Evolutionary conservation across 2,113 vertebrate genomes (phyloP), one percentile per base, ranked within the genome.

Genomic region (Piprites chloris): DNA sequence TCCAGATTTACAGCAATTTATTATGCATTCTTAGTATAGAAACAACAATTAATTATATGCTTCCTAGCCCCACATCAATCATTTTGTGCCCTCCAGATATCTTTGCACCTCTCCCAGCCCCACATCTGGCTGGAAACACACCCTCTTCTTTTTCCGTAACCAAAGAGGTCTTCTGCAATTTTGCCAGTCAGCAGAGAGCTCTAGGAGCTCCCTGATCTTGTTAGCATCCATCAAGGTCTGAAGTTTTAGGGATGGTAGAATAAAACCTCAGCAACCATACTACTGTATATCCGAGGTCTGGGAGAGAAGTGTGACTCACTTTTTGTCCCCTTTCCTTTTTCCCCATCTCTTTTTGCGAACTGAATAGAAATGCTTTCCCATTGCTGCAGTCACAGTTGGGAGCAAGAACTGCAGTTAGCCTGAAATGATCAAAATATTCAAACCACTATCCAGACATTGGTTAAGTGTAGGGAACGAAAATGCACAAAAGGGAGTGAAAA

Each of bases 21-120:
- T 92, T 95, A 94, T 86, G 52, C 72, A 84, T 90, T 88, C 90
- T 92, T 90, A 78, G 82, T 84, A 86, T 90, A 88, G 82, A 61
- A 93, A 74, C 72, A 88, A 62, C 88, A 96, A 95, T 88, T 94
- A 96, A 96, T 94, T 96, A 81, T 92, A 62, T 80, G 39, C 68
- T 90, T 93, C 59, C 75, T 14, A 86, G 68, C 65, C 75, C 87
- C 90, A 93, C 39, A 95, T 94, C 92, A 94, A 90, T 97, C 90
- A 93, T 78, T 93, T 68, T 72, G 35, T 44, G 35, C 53, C 93
- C 78, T 94, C 41, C 41, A 94, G 93, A 65, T 53, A 83, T 10
- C 53, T 88, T 44, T 90, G 30, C 47, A 74, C 55, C 52, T 87
- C 56, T 91, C 39, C 44, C 33, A 94, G 82, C 27, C 85, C 90